Evolutionary conservation across 2,113 vertebrate species (phyloP).

Genomic region (Nyctereutes procyonoides): DNA sequence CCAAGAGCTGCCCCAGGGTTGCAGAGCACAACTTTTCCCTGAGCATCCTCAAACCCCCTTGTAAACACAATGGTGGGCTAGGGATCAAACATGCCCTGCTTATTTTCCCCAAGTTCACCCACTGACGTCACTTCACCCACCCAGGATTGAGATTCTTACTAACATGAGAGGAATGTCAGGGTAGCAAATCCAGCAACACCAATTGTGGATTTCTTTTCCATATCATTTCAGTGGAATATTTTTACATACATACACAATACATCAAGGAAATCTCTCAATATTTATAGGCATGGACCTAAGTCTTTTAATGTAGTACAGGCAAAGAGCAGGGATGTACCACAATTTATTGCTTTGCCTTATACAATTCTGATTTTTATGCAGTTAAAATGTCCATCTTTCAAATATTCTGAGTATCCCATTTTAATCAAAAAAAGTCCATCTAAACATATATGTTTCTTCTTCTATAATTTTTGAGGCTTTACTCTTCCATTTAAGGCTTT

Average conservation of each 20-base stretch:
- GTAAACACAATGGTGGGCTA: not conserved
- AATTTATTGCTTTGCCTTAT: not conserved
- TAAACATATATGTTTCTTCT: not conserved
- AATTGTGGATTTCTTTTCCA: not conserved
- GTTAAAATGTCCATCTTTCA: not conserved
- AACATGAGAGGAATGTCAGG: not conserved
- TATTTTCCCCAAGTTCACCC: not conserved
- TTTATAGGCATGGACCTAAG: not conserved
- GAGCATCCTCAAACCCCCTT: not conserved
- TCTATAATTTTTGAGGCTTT: not conserved
- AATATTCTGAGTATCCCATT: not conserved
- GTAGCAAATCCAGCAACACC: not conserved
- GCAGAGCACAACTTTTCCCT: not conserved
- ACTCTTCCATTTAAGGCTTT: not conserved
- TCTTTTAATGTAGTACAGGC: not conserved
- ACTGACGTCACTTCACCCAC: not conserved
- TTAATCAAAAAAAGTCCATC: not conserved
- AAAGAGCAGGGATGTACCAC: not conserved
- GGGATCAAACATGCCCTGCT: not conserved
- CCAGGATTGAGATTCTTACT: not conserved
- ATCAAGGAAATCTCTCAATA: not conserved
- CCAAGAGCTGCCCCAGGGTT: rapidly evolving
- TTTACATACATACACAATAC: not conserved
- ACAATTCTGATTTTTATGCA: not conserved
- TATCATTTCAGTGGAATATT: not conserved